These are phyloP conservation scores for Leptopilina myrica DNA, from an alignment of 2,888 invertebrate species.

Conservation along the genomic window DNA sequence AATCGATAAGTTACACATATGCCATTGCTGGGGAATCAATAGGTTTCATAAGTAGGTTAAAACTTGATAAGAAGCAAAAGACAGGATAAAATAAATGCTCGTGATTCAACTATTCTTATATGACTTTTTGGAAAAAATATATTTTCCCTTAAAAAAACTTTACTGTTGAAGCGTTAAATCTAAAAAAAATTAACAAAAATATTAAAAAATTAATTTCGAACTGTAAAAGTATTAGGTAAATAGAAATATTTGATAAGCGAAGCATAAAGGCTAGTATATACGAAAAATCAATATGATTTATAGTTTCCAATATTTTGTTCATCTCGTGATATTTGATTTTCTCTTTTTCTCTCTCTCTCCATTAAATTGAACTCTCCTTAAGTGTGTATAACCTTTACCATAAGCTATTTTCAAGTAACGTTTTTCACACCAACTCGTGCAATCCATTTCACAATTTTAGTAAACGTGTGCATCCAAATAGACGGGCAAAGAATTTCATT, in stretches of 20 bases:
- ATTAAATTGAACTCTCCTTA: neutral
- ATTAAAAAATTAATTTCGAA: too few species aligned
- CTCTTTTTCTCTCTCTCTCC: neutral
- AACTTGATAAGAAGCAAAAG: slow-evolving; percentile 16
- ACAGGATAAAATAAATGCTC: neutral
- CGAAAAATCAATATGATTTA: too few species aligned
- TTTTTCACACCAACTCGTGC: slow-evolving; percentile 21
- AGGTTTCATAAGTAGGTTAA: slow-evolving; percentile 17
- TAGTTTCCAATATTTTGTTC: too few species aligned
- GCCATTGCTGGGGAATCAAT: neutral
- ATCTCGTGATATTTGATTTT: slow-evolving; percentile 7
- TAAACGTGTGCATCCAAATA: slow-evolving; percentile 4
- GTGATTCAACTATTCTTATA: neutral
- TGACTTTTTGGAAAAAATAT: too few species aligned
- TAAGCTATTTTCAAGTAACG: slow-evolving; percentile 15
- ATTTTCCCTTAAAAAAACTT: too few species aligned
- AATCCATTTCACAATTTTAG: slow-evolving; percentile 2
- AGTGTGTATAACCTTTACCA: slow-evolving; percentile 20
- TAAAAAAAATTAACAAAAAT: too few species aligned
- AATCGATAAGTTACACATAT: slow-evolving; percentile 20
- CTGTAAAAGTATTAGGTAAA: too few species aligned
- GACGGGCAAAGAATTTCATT: slow-evolving; percentile 31
- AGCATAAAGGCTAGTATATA: too few species aligned
- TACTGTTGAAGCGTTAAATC: too few species aligned
- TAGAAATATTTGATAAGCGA: too few species aligned